Evolutionary conservation across 2,888 invertebrate species (phyloP).

Genomic region (Heliconius charithonia): DNA sequence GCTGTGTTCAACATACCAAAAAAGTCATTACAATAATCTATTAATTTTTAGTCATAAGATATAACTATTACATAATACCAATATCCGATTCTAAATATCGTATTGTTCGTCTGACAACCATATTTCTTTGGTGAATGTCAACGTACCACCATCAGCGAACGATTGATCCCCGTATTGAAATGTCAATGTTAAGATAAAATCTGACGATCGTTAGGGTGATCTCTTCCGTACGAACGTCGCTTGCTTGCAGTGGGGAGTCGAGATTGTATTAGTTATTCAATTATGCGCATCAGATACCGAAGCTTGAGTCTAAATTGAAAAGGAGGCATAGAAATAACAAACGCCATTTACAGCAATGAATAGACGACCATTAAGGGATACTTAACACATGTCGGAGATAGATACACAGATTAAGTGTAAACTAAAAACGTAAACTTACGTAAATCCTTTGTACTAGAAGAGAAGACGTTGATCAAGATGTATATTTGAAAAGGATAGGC

Average conservation of each 20-base stretch:
- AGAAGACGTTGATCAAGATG: conserved; percentile 59
- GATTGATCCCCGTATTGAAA: conserved; percentile 81
- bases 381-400: conserved; percentile 48
- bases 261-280: conserved; percentile 75
- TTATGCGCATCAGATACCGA: conserved; percentile 77
- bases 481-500: conserved; percentile 58
- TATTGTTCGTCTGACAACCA: conserved; percentile 4
- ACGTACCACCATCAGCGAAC: conserved; percentile 49
- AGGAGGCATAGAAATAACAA: conserved; percentile 63
- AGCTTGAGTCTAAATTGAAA: conserved; percentile 59
- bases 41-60: background rate
- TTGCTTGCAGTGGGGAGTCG: conserved; percentile 59
- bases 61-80: background rate
- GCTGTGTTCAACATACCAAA: background rate
- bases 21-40: background rate
- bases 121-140: conserved; percentile 31
- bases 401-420: conserved; percentile 42
- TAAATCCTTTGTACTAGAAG: conserved; percentile 48
- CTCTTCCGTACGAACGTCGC: conserved; percentile 59
- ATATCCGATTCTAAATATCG: conserved; percentile 24
- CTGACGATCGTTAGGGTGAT: conserved; percentile 73
- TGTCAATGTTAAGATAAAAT: conserved; percentile 76
- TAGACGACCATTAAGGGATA: conserved; percentile 47
- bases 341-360: conserved; percentile 58
- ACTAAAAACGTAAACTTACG: conserved; percentile 45